Percentiles rank a stretch among this genome's conserved stretches.
Evolutionary conservation across 2,797 vertebrate genomes (phyloP).

Genomic region (Platyrinchus mystaceus): DNA sequence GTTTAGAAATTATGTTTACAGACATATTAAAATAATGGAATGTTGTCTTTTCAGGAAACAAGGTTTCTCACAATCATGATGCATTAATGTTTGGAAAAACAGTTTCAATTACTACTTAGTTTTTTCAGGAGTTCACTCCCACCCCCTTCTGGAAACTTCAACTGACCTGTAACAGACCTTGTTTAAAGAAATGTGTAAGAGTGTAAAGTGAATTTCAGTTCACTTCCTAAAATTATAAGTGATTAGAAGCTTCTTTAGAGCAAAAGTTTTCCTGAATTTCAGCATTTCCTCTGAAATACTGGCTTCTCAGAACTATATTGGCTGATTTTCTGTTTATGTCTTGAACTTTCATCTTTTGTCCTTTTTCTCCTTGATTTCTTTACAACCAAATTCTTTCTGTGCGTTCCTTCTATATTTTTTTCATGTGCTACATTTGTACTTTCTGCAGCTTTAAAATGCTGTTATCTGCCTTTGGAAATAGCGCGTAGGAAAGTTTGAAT

Average conservation of each 20-base stretch:
- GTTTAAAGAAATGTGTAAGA: not conserved
- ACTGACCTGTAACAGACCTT: not conserved
- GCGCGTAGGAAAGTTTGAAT: not conserved
- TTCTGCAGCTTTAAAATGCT: not conserved
- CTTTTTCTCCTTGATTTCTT: not conserved
- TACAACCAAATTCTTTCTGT: not conserved
- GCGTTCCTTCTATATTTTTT: not conserved
- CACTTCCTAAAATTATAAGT: not conserved
- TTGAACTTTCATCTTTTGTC: not conserved
- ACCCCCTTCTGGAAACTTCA: not conserved
- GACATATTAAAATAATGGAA: not conserved
- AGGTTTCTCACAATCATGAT: not conserved
- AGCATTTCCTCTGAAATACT: not conserved
- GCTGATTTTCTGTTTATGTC: not conserved
- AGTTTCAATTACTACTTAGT: not conserved
- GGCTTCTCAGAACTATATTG: not conserved
- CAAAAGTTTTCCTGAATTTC: not conserved
- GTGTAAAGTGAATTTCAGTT: not conserved
- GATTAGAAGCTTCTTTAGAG: not conserved
- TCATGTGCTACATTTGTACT: not conserved
- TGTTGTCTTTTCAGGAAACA: not conserved
- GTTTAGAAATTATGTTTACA: not conserved
- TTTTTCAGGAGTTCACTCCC: not conserved
- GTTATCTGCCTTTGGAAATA: not conserved
- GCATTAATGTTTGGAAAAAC: not conserved